Base-by-base conservation (phyloP, 2,888 invertebrate species). In the Ectemnius continuus region DNA sequence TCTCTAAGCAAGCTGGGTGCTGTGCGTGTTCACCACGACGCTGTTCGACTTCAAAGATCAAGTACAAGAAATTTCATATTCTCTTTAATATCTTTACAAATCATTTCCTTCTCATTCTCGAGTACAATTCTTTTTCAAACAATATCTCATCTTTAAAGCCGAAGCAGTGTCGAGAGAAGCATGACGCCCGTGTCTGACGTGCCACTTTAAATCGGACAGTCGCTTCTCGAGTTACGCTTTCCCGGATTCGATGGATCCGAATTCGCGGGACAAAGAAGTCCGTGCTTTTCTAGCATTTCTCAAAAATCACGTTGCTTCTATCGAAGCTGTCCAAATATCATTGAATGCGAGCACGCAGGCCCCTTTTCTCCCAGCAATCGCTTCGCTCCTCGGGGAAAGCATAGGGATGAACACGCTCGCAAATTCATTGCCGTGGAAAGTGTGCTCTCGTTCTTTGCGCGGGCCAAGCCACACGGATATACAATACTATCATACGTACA, bases 151-250 rank as follows among this genome's bases (percentile, higher is more conserved):
- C 75, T 76, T 77, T 79, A 79, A 79, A 81, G 81, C 81, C 81
- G 79, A 81, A 81, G 66, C 68, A 79, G 68, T 61, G 73, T 68
- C 75, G 73, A 79, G 68, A 70, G 62, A 81, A 79, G 74, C 73
- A 64, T 70, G 45, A 13, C 60, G 45, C 70, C 68, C 14, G 57
- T 80, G 66, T 78, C 65, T 46, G 70, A 63, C 36, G 74, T 70
- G 74, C 67, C 28, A 70, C 62, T 56, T 48, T 73, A 8, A 36
- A 79, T 69, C 58, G 71, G 16, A 67, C 65, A 75, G 65, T 67
- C 58, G 52, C 67, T 57, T 45, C 62, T 67, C 61, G 14, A 69
- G 66, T 73, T 70, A 70, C 78, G 69, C 69, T 67, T 78, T 73
- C 68, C 75, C 75, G 70, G 66, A 14, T 59, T 75, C 56, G 28